phyloP scores from a whole-genome alignment of 2,888 invertebrate genomes.

The Rhagophthalmus giganteus region DNA sequence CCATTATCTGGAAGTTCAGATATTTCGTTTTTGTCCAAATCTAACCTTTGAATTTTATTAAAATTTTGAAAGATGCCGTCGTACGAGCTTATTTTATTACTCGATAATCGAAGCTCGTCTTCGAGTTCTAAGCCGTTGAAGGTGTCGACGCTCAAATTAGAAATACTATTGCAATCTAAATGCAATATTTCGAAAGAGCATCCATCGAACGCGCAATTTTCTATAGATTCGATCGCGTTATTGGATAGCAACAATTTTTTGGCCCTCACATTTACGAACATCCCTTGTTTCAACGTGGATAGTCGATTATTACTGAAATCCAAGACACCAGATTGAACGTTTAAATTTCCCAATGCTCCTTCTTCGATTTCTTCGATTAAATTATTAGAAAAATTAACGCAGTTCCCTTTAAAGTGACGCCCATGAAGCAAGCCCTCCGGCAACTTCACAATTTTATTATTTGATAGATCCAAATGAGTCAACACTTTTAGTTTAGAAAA shows the following conservation, averaged over 20 bases:
- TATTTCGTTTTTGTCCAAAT: background rate
- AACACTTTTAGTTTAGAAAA: background rate
- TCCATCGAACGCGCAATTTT: background rate
- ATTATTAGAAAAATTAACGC: conserved; percentile 1
- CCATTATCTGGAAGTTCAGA: background rate
- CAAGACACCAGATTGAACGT: background rate
- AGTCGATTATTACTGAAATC: background rate
- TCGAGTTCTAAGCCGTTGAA: background rate
- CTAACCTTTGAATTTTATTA: background rate
- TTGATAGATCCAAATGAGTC: background rate
- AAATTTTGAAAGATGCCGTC: background rate
- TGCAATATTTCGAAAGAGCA: background rate
- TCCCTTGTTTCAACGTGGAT: background rate
- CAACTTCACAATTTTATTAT: background rate
- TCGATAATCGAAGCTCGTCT: background rate
- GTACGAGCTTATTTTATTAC: background rate
- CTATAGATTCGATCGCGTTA: background rate
- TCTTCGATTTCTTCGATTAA: background rate
- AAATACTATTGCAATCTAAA: background rate
- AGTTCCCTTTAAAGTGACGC: background rate
- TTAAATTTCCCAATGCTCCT: background rate
- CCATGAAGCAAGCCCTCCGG: background rate
- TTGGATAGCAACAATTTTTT: background rate
- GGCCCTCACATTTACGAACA: background rate
- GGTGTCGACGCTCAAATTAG: background rate